Conservation (phyloP, 2,888 invertebrate genomes). For the Bellardia bayeri region DNA sequence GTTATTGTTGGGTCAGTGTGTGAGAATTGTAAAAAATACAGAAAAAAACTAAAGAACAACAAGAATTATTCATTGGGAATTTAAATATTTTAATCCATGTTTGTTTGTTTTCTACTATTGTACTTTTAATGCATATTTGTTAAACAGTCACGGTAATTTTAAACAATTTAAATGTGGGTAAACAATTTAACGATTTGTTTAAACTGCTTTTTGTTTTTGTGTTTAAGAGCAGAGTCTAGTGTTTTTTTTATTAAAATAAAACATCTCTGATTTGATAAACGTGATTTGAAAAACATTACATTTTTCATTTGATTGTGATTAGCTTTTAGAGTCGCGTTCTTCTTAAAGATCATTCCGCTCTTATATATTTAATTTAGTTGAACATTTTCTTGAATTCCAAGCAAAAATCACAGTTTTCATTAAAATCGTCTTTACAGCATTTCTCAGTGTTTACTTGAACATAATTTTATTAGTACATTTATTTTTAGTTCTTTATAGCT, state of each 20-base stretch:
- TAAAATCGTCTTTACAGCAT: too few species aligned
- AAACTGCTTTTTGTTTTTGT: constrained; percentile 14
- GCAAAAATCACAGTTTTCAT: too few species aligned
- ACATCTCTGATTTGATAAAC: neutral
- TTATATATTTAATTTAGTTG: too few species aligned
- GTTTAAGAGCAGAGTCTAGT: neutral
- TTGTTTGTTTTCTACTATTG: constrained; percentile 3
- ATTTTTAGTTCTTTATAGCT: too few species aligned
- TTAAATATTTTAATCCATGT: constrained; percentile 37
- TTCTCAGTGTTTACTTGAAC: too few species aligned
- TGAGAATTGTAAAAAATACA: neutral
- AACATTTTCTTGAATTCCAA: too few species aligned
- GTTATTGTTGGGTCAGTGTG: constrained; percentile 57
- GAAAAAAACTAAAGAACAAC: neutral
- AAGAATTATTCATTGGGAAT: constrained; percentile 28
- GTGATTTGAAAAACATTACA: too few species aligned
- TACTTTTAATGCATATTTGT: neutral
- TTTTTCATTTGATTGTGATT: too few species aligned
- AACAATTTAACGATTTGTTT: constrained; percentile 42
- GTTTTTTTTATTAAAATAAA: neutral
- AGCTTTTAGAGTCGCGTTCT: too few species aligned
- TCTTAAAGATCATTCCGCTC: too few species aligned
- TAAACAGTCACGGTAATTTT: constrained; percentile 44
- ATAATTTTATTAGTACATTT: too few species aligned
- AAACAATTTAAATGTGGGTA: constrained; percentile 45